Evolutionary conservation across 2,888 invertebrate genomes (phyloP), one percentile per base, ranked within the genome.

Genomic region (Branchellion lobata): DNA sequence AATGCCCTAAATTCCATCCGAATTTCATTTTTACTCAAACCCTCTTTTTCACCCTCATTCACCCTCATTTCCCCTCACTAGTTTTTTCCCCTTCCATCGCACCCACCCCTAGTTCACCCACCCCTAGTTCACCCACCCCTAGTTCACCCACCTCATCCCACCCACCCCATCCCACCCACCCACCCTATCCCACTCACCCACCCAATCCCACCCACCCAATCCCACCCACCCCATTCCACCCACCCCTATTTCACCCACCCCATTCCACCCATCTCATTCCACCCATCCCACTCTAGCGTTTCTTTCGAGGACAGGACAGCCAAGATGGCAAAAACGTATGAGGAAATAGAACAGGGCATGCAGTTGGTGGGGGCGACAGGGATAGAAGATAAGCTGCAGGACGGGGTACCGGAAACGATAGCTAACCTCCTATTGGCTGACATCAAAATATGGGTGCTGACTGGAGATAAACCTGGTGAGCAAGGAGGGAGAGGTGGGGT

Each of bases 371-470:
- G 99, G 78, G 96, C 96, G 24, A 96, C 98, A 77, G 99, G 98
- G 74, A 98, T 99, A 85, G 99, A 99, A 90, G 99, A 99, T 89
- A 99, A 99, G 89, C 90, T 99, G 84, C 99, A 99, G 88, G 99
- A 99, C 86, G 98, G 97, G 76, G 99, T 99, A 0, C 90, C 90
- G 0, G 94, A 96, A 87, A 92, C 95, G 1, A 99, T 99, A 87
- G 94, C 96, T 79, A 96, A 96, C 89, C 90, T 99, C 81, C 92
- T 93, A 82, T 90, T 93, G 87, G 98, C 98, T 78, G 96, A 95
- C 82, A 98, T 99, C 82, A 97, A 98, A 89, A 92, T 99, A 84
- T 99, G 99, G 99, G 98, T 99, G 57, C 90, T 99, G 79, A 99
- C 99, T 0, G 99, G 99, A 53, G 99, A 99, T 88, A 99, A 99